phyloP scores from a whole-genome alignment of 2,888 invertebrate genomes.

The Macaria notata region DNA sequence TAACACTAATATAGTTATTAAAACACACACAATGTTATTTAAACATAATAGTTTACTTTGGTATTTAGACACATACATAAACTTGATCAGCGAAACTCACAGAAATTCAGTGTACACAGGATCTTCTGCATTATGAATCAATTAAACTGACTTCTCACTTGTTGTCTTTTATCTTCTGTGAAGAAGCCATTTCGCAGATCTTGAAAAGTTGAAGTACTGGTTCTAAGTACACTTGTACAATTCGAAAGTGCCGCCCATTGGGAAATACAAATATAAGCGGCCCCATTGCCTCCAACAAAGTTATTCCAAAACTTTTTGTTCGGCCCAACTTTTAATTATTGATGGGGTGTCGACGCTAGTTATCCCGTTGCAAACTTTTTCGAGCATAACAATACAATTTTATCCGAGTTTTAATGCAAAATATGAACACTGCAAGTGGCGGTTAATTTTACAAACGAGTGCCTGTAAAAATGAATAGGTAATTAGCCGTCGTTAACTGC shows the following conservation, averaged over 20 bases:
- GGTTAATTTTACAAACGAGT: neutral
- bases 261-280: constrained; percentile 33
- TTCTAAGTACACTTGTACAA: neutral
- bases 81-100: no score
- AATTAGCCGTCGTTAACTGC: constrained; percentile 7
- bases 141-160: no score
- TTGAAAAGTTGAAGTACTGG: no score
- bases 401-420: neutral
- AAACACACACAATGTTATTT: no score
- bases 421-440: neutral
- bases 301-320: constrained; percentile 35
- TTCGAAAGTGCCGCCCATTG: constrained; percentile 20
- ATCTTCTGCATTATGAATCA: no score
- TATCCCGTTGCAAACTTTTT: constrained; percentile 20
- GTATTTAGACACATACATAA: no score
- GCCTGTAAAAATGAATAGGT: constrained; percentile 6
- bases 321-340: constrained; percentile 48
- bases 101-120: no score
- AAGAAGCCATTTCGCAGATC: no score
- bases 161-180: no score
- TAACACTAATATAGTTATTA: no score
- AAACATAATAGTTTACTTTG: no score
- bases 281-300: constrained; percentile 29
- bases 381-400: constrained; percentile 11
- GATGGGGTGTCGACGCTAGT: constrained; percentile 35